These are phyloP conservation scores for Macrosoma leucophasiata DNA, from an alignment of 2,888 invertebrate species.

Conservation along the genomic window DNA sequence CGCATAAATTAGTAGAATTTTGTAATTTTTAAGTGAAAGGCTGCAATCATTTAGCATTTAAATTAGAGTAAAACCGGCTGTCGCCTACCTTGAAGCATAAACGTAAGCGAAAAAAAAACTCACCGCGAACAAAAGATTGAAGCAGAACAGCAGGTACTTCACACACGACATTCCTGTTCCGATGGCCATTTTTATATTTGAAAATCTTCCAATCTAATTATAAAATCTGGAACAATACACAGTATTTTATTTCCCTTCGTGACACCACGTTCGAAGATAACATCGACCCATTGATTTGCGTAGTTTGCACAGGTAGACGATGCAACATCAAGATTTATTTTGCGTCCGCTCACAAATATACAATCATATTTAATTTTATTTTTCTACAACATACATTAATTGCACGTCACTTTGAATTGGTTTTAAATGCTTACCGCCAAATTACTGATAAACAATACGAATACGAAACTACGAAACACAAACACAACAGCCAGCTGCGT, in stretches of 20 bases:
- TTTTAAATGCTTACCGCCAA: constrained; percentile 22
- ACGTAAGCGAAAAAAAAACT: constrained; percentile 54
- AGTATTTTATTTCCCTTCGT: constrained; percentile 41
- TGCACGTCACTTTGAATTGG: too few relatives aligned
- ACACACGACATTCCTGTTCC: constrained; percentile 90
- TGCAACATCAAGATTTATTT: too few relatives aligned
- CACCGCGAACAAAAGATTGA: constrained; percentile 92
- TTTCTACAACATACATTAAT: too few relatives aligned
- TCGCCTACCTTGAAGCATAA: constrained; percentile 21
- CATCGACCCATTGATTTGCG: constrained; percentile 56
- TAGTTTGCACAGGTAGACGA: constrained; percentile 27
- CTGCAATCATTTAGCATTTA: not conserved
- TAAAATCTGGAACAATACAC: constrained; percentile 57
- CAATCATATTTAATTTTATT: too few relatives aligned
- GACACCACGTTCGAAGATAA: constrained; percentile 18
- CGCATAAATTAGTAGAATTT: not conserved
- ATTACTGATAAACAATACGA: too few relatives aligned
- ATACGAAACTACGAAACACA: too few relatives aligned
- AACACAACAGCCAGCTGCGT: constrained; percentile 3
- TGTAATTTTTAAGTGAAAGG: constrained; percentile 13
- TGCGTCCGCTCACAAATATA: too few relatives aligned
- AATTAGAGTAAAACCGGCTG: not conserved
- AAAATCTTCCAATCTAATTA: constrained; percentile 39
- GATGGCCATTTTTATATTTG: constrained; percentile 78
- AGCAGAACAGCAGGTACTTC: constrained; percentile 90